phyloP scores from a whole-genome alignment of 2,113 vertebrate genomes.

The Alces alces region DNA sequence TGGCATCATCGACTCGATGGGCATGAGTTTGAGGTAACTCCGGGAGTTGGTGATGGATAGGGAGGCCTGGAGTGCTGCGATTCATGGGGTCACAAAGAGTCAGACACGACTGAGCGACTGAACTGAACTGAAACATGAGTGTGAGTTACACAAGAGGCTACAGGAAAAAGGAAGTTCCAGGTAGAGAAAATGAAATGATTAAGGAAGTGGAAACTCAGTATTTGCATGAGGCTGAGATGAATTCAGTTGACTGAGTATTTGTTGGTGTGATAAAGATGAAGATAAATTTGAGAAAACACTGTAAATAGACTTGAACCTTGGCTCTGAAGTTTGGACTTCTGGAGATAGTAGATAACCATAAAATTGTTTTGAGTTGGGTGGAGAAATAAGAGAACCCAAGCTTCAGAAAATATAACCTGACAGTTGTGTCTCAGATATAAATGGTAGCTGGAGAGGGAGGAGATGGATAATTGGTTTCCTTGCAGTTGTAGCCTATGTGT shows the following conservation, averaged over 20 bases:
- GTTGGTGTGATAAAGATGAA: not conserved
- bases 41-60: too few species aligned
- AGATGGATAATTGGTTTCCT: not conserved
- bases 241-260: not conserved
- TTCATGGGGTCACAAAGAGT: too few species aligned
- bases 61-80: too few species aligned
- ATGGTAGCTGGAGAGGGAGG: not conserved
- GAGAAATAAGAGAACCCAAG: not conserved
- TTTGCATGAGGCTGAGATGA: not conserved
- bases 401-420: not conserved
- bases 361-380: not conserved
- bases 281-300: not conserved
- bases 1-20: too few species aligned
- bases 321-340: not conserved
- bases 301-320: not conserved
- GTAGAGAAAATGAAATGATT: not conserved
- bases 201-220: not conserved
- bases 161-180: not conserved
- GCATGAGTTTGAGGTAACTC: too few species aligned
- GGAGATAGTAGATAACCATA: not conserved
- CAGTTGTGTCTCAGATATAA: not conserved
- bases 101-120: too few species aligned
- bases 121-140: not conserved
- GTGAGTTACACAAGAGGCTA: not conserved
- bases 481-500: not conserved